A percentile compares a stretch with the other conserved stretches of the same genome.
These are phyloP conservation scores for Metalampra italica DNA, from an alignment of 2,888 invertebrate species.

Conservation along the genomic window DNA sequence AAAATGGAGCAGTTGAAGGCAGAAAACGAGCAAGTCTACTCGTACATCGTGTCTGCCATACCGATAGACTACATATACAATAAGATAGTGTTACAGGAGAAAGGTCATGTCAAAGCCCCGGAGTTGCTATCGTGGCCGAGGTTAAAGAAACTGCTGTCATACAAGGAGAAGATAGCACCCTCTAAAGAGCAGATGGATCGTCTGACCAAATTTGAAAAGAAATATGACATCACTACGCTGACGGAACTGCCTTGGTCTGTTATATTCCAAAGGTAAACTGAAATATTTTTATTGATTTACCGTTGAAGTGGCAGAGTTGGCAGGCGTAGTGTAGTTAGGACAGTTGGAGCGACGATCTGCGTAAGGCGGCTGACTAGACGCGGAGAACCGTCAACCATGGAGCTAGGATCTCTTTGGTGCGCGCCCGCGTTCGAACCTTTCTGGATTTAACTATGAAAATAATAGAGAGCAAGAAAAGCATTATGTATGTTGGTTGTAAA, in stretches of 20 bases:
- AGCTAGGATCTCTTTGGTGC: too few species aligned
- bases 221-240: constrained; percentile 47
- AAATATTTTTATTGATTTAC: too few species aligned
- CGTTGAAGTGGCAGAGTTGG: too few species aligned
- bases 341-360: too few species aligned
- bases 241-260: constrained; percentile 64
- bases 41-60: constrained; percentile 52
- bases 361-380: too few species aligned
- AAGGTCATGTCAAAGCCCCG: constrained; percentile 20
- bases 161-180: constrained; percentile 29
- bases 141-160: constrained; percentile 21
- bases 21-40: constrained; percentile 43
- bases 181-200: constrained; percentile 15
- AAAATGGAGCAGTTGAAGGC: constrained; percentile 50
- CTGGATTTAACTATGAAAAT: not conserved
- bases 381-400: too few species aligned
- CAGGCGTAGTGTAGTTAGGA: not conserved
- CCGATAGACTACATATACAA: constrained; percentile 63
- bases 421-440: too few species aligned
- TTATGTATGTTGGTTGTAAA: too few species aligned
- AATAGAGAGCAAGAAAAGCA: not conserved
- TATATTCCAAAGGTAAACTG: constrained; percentile 40
- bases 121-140: constrained; percentile 27
- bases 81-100: constrained; percentile 35
- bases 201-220: constrained; percentile 37